Evolutionary conservation across 37 sponge, comb jelly and placozoan genomes (phyloP), one percentile per base, ranked within the genome.

Genomic region (Axinella damicornis): DNA sequence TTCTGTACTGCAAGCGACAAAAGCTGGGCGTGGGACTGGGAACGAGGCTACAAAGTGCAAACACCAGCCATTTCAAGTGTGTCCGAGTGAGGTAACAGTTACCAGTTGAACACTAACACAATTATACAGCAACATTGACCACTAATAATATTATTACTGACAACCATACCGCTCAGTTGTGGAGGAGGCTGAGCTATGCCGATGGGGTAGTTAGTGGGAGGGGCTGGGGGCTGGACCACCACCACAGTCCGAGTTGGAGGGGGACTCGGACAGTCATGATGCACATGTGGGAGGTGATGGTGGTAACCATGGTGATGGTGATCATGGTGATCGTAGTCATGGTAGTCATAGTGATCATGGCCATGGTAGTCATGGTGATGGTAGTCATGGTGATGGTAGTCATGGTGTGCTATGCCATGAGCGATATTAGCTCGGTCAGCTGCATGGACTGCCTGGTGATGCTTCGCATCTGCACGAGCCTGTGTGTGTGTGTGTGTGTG

Each of bases 401-500:
- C 28, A 24, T 53, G 75, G 24, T 15, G 66, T n/a, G 63, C 70
- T 32, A 72, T 9, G 54, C 84, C 82, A 57, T 92, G 93, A 36
- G 74, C 73, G 13, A 82, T 39, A 31, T 93, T 87, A 9, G 94
- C 94, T 21, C 79, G 59, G 13, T 57, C 37, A 1, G 80, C 90
- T 25, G 90, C 90, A 61, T 60, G 52, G 16, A 65, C 78, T 27
- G 94, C 94, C 54, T 89, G 66, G 16, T 86, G 87, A 40, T 93
- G 94, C 67, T 86, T 80, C 40, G 77, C 9, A 46, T 82, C 35
- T 15, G 94, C 94, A 37, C 40, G 34, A 61, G 33, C 78, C 78
- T 77, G 41, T 41, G 40, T 61, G 74, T 5, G 28, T 2, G n/a
- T n/a, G n/a, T n/a, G n/a, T 71, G 17, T 12, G 18, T 33, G 37